phyloP scores from a whole-genome alignment of 2,888 invertebrate genomes.

The Trileptium ribeirensis region DNA sequence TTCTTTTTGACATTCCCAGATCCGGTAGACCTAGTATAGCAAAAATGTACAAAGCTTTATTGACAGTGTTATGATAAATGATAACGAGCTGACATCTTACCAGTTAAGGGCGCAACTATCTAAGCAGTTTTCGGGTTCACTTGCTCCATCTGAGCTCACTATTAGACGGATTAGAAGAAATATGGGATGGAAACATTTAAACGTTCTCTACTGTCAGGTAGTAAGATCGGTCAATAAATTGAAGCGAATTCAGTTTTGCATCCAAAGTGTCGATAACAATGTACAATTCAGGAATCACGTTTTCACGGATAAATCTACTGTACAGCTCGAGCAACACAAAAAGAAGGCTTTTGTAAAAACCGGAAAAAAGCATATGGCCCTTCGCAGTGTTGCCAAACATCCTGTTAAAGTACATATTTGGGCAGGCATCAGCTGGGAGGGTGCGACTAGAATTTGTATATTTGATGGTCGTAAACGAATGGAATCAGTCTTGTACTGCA shows the following conservation, averaged over 20 bases:
- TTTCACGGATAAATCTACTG: background rate
- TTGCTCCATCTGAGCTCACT: background rate
- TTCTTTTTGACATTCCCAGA: no score
- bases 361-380: background rate
- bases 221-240: background rate
- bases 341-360: background rate
- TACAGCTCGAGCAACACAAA: background rate
- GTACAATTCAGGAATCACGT: background rate
- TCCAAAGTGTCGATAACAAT: background rate
- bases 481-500: background rate
- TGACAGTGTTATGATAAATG: background rate
- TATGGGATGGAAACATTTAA: background rate
- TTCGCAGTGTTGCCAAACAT: background rate
- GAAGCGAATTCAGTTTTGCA: background rate
- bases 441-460: conserved; percentile 1
- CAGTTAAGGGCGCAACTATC: background rate
- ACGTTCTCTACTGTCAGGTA: background rate
- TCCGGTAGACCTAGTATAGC: no score
- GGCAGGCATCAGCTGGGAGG: conserved; percentile 2
- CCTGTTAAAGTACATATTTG: conserved; percentile 6
- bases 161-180: background rate
- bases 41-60: no score
- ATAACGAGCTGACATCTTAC: background rate
- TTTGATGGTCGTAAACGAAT: background rate
- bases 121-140: background rate